A percentile compares a stretch with the other conserved stretches of the same genome.
Conservation (phyloP, 1,140 invertebrate species). For the Diachasma alloeum region DNA sequence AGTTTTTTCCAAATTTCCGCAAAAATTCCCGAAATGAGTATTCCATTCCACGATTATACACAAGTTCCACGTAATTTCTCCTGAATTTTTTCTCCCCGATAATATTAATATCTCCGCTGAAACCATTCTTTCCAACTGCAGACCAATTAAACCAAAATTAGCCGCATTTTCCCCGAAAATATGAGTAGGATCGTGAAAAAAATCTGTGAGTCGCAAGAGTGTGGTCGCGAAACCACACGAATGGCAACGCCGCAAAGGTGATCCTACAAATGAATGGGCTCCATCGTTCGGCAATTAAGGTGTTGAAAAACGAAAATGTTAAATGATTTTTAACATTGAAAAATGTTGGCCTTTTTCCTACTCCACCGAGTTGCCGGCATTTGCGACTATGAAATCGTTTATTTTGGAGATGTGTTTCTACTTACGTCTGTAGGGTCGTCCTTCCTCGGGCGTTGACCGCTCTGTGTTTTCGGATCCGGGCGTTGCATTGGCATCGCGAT, state of each 20-base stretch:
- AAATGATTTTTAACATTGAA: slow-evolving; percentile 7
- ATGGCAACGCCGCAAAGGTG: slow-evolving; percentile 35
- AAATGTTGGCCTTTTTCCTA: background rate
- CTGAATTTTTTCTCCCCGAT: background rate
- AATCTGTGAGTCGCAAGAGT: slow-evolving; percentile 1
- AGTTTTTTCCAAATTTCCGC: too few species aligned
- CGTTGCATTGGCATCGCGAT: slow-evolving; percentile 65
- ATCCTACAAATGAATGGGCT: slow-evolving; percentile 53
- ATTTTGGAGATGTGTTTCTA: slow-evolving; percentile 29
- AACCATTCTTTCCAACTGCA: background rate
- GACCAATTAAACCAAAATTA: slow-evolving; percentile 52
- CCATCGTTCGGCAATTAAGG: slow-evolving; percentile 62
- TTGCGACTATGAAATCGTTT: background rate
- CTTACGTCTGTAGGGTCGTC: slow-evolving; percentile 67
- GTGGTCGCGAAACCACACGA: slow-evolving; percentile 9
- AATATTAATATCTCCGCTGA: background rate
- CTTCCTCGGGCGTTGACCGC: slow-evolving; percentile 67
- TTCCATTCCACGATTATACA: too few species aligned
- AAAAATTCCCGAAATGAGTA: too few species aligned
- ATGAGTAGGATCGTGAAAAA: slow-evolving; percentile 15
- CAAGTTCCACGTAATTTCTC: too few species aligned
- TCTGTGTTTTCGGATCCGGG: slow-evolving; percentile 68
- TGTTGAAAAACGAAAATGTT: background rate
- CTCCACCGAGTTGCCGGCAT: background rate
- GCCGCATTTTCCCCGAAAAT: slow-evolving; percentile 15